Evolutionary conservation across 2,888 invertebrate genomes (phyloP).

Genomic region (Andrena fulva): DNA sequence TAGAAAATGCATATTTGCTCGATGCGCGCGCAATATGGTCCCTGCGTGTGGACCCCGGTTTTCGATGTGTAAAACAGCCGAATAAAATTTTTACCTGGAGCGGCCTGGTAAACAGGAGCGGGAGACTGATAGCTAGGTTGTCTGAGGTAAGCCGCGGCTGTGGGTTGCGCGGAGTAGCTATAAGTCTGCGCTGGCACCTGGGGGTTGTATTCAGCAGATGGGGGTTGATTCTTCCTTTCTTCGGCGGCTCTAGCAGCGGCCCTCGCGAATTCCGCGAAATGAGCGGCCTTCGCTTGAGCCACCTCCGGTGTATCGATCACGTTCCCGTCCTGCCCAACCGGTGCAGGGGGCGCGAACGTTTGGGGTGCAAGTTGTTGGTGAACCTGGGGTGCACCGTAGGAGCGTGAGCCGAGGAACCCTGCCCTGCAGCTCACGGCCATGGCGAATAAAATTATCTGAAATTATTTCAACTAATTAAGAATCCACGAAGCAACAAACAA

Average conservation of each 20-base stretch:
- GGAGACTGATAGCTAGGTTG: slow-evolving; percentile 57
- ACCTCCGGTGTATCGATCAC: slow-evolving; percentile 84
- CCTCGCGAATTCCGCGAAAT: slow-evolving; percentile 83
- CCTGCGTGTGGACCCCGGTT: too few relatives aligned
- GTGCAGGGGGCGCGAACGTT: slow-evolving; percentile 79
- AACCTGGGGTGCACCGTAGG: slow-evolving; percentile 65
- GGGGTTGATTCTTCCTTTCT: slow-evolving; percentile 67
- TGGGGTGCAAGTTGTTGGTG: slow-evolving; percentile 54
- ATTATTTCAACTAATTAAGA: not conserved
- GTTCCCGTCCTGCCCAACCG: slow-evolving; percentile 82
- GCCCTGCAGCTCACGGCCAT: slow-evolving; percentile 73
- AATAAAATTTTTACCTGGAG: slow-evolving; percentile 36
- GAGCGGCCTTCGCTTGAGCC: slow-evolving; percentile 83
- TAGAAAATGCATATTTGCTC: too few relatives aligned
- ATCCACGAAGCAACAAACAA: not conserved
- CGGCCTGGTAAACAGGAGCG: slow-evolving; percentile 65
- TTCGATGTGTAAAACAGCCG: too few relatives aligned
- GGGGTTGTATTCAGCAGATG: slow-evolving; percentile 43
- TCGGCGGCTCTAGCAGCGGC: slow-evolving; percentile 82
- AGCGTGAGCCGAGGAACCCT: slow-evolving; percentile 73
- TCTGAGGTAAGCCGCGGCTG: slow-evolving; percentile 45
- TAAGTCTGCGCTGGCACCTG: slow-evolving; percentile 55
- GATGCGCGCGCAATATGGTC: too few relatives aligned
- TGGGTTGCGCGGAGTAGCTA: slow-evolving; percentile 49
- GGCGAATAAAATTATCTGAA: slow-evolving; percentile 77